A percentile compares a stretch with the other conserved stretches of the same genome.
Conservation (phyloP, 2,888 invertebrate genomes). For the Eupithecia abbreviata region DNA sequence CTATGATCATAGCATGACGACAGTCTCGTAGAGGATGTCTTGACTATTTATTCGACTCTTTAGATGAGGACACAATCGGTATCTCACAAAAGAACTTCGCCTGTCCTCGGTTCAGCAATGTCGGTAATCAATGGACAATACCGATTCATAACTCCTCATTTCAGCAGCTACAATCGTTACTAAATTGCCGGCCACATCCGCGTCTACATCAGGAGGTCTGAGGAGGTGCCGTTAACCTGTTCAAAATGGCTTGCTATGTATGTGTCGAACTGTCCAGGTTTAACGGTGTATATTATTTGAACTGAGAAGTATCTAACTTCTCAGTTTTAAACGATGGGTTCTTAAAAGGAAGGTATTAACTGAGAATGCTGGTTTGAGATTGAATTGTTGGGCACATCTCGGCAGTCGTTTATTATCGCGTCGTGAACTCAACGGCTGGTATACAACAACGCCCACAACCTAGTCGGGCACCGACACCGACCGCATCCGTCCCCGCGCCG, state of each 20-base stretch:
- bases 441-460: constrained; percentile 67
- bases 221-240: constrained; percentile 62
- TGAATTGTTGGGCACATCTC: constrained; percentile 59
- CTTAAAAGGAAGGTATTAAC: constrained; percentile 16
- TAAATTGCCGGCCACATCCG: constrained; percentile 61
- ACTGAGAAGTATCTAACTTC: background rate
- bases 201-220: constrained; percentile 55
- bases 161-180: constrained; percentile 56
- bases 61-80: constrained; percentile 65
- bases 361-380: constrained; percentile 43
- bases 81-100: constrained; percentile 53
- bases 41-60: constrained; percentile 33
- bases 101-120: constrained; percentile 70
- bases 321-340: background rate
- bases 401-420: constrained; percentile 60
- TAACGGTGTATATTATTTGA: constrained; percentile 53
- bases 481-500: constrained; percentile 72
- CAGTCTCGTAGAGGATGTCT: constrained; percentile 32
- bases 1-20: background rate
- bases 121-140: constrained; percentile 60
- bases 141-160: constrained; percentile 47
- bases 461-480: constrained; percentile 62
- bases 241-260: constrained; percentile 40
- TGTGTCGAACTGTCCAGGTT: constrained; percentile 55
- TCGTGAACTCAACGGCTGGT: constrained; percentile 65